Evolutionary conservation across 2,888 invertebrate species (phyloP).

Genomic region (Octonoba sinensis): DNA sequence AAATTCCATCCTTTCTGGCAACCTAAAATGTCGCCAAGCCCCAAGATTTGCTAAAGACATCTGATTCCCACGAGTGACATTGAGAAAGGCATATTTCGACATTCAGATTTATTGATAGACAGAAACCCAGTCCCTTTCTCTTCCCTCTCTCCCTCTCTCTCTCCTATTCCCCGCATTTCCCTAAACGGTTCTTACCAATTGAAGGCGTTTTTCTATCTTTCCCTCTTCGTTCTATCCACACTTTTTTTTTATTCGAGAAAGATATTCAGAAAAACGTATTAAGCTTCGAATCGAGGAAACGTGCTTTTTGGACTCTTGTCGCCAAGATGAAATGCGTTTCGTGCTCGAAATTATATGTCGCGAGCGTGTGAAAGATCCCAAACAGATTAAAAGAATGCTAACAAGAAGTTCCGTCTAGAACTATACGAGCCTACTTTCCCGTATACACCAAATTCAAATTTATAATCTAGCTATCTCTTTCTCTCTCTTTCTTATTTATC

Average conservation of each 20-base stretch:
- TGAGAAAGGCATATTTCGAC: conserved; percentile 48
- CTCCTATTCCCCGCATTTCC: background rate
- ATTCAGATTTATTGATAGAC: conserved; percentile 64
- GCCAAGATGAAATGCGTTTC: no score
- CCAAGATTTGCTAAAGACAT: conserved; percentile 31
- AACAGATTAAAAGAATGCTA: background rate
- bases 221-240: background rate
- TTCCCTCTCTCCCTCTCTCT: conserved; percentile 2
- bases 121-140: background rate
- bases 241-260: background rate
- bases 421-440: no score
- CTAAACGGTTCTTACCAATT: conserved; percentile 44
- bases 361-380: background rate
- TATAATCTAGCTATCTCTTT: no score
- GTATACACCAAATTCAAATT: no score
- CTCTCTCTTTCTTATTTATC: no score
- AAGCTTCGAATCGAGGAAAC: no score
- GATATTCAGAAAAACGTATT: background rate
- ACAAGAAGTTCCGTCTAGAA: no score
- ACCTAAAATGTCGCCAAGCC: background rate
- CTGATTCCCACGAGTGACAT: conserved; percentile 61
- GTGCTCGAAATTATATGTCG: no score
- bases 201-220: conserved; percentile 20
- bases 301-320: no score
- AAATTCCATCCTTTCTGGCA: background rate